Percentiles rank a stretch among this genome's conserved stretches.
Conservation (phyloP, 2,113 vertebrate species). For the Zootoca vivipara region DNA sequence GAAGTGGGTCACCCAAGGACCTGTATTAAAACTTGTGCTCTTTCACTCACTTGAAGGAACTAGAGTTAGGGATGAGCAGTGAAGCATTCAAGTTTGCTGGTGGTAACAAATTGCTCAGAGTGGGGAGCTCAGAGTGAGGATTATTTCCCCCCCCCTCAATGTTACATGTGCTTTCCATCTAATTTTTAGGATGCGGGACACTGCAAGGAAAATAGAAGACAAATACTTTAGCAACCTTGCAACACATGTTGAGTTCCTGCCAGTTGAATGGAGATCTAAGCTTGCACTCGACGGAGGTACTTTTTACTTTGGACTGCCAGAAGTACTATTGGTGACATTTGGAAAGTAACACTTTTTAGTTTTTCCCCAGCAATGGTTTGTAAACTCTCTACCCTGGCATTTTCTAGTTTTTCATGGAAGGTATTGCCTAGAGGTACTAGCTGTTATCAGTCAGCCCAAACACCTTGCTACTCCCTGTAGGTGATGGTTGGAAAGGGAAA, state of each 20-base stretch:
- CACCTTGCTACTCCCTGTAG: not conserved
- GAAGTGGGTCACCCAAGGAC: no score
- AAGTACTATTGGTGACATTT: not conserved
- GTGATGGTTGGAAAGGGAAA: not conserved
- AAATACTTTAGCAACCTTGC: conserved; percentile 91
- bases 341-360: not conserved
- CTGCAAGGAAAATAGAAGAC: conserved; percentile 95
- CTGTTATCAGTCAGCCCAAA: not conserved
- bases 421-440: not conserved
- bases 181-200: conserved; percentile 89
- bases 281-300: conserved; percentile 95
- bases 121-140: no score
- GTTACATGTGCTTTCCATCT: not conserved
- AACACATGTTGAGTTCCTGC: conserved; percentile 94
- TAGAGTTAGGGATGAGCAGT: no score
- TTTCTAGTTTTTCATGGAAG: not conserved
- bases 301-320: not conserved
- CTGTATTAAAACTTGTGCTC: no score
- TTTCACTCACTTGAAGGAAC: no score
- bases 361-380: not conserved
- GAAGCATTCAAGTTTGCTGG: no score
- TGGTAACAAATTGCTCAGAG: no score
- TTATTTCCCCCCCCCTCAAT: not conserved
- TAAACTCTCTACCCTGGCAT: not conserved
- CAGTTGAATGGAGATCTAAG: conserved; percentile 97